Base-by-base conservation (phyloP, 2,113 vertebrate species). In the Marcusenius ussheri region DNA sequence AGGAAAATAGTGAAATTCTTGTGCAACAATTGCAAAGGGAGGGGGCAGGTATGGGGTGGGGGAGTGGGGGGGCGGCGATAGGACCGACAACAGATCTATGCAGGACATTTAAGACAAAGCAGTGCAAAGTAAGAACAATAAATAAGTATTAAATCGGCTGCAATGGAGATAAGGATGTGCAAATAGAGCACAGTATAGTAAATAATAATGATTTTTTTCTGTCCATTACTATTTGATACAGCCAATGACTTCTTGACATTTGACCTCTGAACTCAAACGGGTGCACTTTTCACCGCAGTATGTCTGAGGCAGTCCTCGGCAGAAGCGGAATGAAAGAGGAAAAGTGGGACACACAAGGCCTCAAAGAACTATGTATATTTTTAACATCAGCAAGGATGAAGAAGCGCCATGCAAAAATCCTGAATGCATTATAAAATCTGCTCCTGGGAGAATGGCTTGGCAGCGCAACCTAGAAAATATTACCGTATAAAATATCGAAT, bases 401-500 rank as follows among this genome's bases (percentile, higher is more conserved):
- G 83, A 46, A 24, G 83, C 1, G 24, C 1, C 39, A n/a, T 83
- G 83, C 83, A 47, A 47, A 47, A 47, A 84, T 46, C 31, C 83
- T 17, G 85, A 35, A 31, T 46, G 49, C 85, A 51, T 87, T 87
- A 51, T 31, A 46, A n/a, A 21, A 49, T 46, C 47, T 11, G 85
- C 85, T 31, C 51, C 53, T 66, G 89, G 80, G 46, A 50, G 89
- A 86, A 66, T 13, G 24, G 74, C 51, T n/a, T 53, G 47, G 49
- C 49, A 49, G 5, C 39, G 49, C 31, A 87, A 47, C 83, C 83
- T 47, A 84, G 39, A 46, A 84, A 84, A n/a, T 84, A 84, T 84
- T 84, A 46, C 83, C 83, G 39, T 46, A 21, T 84, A 46, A 84
- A 84, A 84, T 84, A 84, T 84, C 21, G 83, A 84, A 84, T 84